Evolutionary conservation across 2,888 invertebrate genomes (phyloP), one percentile per base, ranked within the genome.

Genomic region (Zele albiditarsus): DNA sequence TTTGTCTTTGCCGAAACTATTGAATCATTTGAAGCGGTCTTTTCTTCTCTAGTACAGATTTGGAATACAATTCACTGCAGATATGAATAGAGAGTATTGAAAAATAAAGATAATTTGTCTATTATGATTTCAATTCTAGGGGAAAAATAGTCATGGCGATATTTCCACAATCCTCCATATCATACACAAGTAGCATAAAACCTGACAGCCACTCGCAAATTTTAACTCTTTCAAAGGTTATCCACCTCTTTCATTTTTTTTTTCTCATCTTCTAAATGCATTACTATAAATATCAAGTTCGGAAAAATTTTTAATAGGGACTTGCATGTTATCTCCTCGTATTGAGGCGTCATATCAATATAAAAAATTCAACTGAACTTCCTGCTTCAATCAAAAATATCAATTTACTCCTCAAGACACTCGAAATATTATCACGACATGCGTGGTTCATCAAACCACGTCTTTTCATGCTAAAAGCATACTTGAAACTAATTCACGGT

Each of bases 241-340:
- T 25, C 6, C 25, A 16, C n/a, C 14, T 27, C 3, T 14, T 28
- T n/a, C n/a, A n/a, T 31, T 33, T 23, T 16, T 53, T 3, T 16
- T 4, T 23, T 27, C 31, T 20, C 14, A 23, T 49, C 16, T 46
- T 57, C 38, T 33, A 31, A 31, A 38, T 12, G 12, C 12, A 6
- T 28, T 3, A 3, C 12, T 10, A 23, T 20, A 27, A 20, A 38
- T 10, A 38, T 23, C 31, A 28, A 20, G 14, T 16, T 31, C 70
- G 3, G 4, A 20, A 25, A n/a, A 73, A 63, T 57, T 77, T 46
- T 46, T 28, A 3, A 23, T 57, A 86, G 86, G 77, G 78, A 5
- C 60, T 85, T 23, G 86, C 85, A 71, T 81, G 81, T 57, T 78
- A 80, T 23, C 33, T 86, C 25, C 33, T 86, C 1, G 72, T 82